A percentile compares a stretch with the other conserved stretches of the same genome.
Evolutionary conservation across 2,113 vertebrate species (phyloP).

Genomic region (Eptatretus burgeri): DNA sequence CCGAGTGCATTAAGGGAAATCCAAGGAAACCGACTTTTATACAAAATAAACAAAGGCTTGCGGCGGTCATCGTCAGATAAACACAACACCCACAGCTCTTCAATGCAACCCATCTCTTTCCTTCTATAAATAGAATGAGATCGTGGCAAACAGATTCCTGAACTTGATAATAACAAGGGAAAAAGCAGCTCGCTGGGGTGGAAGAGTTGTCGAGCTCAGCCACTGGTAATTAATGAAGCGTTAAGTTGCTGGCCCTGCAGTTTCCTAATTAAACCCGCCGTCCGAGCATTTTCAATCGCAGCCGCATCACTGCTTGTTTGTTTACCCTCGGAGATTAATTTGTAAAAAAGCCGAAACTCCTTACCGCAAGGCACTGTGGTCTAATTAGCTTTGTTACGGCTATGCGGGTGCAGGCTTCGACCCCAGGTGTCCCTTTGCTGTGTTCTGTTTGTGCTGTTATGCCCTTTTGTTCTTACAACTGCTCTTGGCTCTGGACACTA

Average conservation of each 20-base stretch:
- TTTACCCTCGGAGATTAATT: slow-evolving; percentile 6
- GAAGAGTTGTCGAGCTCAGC: slow-evolving; percentile 6
- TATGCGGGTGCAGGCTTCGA: not conserved
- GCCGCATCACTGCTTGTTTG: not conserved
- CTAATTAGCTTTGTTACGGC: slow-evolving; percentile 1
- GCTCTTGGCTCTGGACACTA: no score
- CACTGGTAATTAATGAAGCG: slow-evolving; percentile 2
- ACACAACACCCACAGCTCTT: not conserved
- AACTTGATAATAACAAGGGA: not conserved
- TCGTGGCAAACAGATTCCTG: not conserved
- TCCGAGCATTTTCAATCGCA: not conserved
- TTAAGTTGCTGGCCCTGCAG: slow-evolving; percentile 6
- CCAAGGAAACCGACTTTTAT: not conserved
- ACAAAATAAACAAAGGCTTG: not conserved
- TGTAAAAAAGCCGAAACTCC: slow-evolving; percentile 4
- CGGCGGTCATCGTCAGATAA: not conserved
- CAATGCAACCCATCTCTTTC: not conserved
- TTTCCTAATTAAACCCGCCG: slow-evolving; percentile 6
- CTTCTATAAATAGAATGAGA: not conserved
- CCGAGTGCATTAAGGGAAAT: not conserved
- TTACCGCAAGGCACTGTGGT: not conserved
- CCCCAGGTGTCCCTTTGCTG: no score
- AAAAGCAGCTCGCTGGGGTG: slow-evolving; percentile 5
- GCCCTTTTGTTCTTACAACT: no score
- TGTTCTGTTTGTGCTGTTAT: no score